These are phyloP conservation scores for Leptoclinus maculatus DNA, from an alignment of 2,797 vertebrate genomes.

Conservation along the genomic window DNA sequence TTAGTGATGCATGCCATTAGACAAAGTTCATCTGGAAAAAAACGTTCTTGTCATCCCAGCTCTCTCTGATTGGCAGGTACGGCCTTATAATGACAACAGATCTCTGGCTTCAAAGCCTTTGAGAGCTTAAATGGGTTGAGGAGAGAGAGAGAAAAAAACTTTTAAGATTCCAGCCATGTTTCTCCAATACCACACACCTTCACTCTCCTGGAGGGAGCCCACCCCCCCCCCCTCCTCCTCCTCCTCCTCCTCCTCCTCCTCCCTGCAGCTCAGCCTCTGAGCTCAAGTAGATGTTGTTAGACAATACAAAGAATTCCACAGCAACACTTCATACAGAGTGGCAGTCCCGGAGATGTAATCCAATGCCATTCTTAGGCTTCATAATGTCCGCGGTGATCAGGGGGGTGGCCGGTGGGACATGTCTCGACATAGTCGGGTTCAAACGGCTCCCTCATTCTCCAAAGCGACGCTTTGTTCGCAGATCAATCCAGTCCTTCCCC, in stretches of 20 bases:
- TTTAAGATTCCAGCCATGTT: slow-evolving; percentile 79
- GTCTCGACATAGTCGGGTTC: slow-evolving; percentile 86
- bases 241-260: slow-evolving; percentile 14
- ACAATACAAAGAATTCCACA: slow-evolving; percentile 89
- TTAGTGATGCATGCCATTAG: slow-evolving; percentile 26
- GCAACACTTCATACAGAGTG: slow-evolving; percentile 88
- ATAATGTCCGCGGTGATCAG: slow-evolving; percentile 85
- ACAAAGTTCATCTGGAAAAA: slow-evolving; percentile 28
- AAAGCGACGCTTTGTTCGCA: slow-evolving; percentile 87
- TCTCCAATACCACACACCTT: slow-evolving; percentile 83
- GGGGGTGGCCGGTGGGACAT: slow-evolving; percentile 83
- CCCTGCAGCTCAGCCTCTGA: slow-evolving; percentile 72
- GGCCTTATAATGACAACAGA: slow-evolving; percentile 69
- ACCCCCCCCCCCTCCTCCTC: slow-evolving; percentile 32
- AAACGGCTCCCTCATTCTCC: slow-evolving; percentile 86
- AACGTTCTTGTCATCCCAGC: slow-evolving; percentile 32
- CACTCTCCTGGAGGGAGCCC: slow-evolving; percentile 67
- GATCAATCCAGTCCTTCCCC: slow-evolving; percentile 81
- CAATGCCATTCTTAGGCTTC: slow-evolving; percentile 89
- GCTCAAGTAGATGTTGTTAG: slow-evolving; percentile 88
- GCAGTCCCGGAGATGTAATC: slow-evolving; percentile 89
- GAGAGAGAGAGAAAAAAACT: slow-evolving; percentile 62
- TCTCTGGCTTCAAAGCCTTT: slow-evolving; percentile 75
- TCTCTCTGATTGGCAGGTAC: slow-evolving; percentile 60
- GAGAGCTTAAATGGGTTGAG: slow-evolving; percentile 75